These are phyloP conservation scores for Oxyscelio sp. DNA, from an alignment of 2,888 invertebrate genomes.

Conservation along the genomic window DNA sequence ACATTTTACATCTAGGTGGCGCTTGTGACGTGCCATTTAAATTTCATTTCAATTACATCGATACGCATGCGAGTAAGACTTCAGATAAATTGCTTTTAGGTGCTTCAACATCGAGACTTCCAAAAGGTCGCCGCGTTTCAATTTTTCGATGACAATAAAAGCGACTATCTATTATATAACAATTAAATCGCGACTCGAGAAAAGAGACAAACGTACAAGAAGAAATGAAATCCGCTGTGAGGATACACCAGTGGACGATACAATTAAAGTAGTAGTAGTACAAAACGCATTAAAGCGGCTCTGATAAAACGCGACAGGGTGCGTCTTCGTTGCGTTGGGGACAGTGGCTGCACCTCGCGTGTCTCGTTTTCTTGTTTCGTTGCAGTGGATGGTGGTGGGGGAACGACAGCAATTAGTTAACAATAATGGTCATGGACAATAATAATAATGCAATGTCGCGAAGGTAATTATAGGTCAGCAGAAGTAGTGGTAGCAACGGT, in stretches of 20 bases:
- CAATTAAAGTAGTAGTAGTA: slow-evolving; percentile 13
- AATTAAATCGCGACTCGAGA: slow-evolving; percentile 31
- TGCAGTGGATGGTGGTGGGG: slow-evolving; percentile 23
- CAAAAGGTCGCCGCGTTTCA: slow-evolving; percentile 15
- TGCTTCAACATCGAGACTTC: slow-evolving; percentile 55
- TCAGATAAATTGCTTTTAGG: too few relatives aligned
- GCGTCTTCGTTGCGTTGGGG: slow-evolving; percentile 37
- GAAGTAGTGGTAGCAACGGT: slow-evolving; percentile 65
- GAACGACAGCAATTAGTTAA: slow-evolving; percentile 51
- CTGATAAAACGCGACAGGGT: slow-evolving; percentile 40
- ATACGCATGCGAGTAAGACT: too few relatives aligned
- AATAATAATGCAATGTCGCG: slow-evolving; percentile 59
- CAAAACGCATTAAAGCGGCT: slow-evolving; percentile 37
- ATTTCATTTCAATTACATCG: too few relatives aligned
- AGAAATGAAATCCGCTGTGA: slow-evolving; percentile 25
- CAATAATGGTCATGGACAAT: slow-evolving; percentile 60
- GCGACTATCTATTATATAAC: slow-evolving; percentile 17
- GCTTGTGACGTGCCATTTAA: not conserved
- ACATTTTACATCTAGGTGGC: not conserved
- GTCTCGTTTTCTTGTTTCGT: slow-evolving; percentile 23
- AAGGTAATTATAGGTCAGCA: slow-evolving; percentile 66
- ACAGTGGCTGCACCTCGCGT: slow-evolving; percentile 1
- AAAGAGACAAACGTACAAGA: slow-evolving; percentile 1
- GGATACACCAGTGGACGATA: slow-evolving; percentile 13
- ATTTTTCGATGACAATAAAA: slow-evolving; percentile 29